Conservation (phyloP, 1,140 invertebrate species). For the Drosophila funebris region DNA sequence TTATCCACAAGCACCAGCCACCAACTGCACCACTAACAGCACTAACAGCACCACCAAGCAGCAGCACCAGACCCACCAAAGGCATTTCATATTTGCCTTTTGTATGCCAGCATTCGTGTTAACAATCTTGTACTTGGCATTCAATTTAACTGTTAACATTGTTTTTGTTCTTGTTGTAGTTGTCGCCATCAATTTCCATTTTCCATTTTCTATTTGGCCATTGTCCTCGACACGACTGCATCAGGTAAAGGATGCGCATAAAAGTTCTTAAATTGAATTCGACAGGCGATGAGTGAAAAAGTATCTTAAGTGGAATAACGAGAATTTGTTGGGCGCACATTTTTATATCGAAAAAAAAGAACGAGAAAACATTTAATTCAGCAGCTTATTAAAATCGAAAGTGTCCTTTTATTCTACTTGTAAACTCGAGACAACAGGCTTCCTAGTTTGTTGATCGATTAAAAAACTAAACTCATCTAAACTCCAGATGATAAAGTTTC, state of each 20-base stretch:
- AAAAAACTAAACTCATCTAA: no score
- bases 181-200: conserved; percentile 57
- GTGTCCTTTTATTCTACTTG: no score
- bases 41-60: background rate
- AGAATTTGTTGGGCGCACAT: no score
- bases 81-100: conserved; percentile 67
- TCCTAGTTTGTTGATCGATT: no score
- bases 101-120: conserved; percentile 45
- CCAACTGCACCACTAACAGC: background rate
- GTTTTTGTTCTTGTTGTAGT: conserved; percentile 19
- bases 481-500: no score
- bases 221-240: conserved; percentile 55
- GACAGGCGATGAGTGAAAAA: conserved; percentile 22
- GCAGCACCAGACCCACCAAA: background rate
- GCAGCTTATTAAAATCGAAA: no score
- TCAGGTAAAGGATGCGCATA: conserved; percentile 68
- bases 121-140: conserved; percentile 68
- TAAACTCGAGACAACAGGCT: no score
- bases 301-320: no score
- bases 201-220: conserved; percentile 22
- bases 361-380: no score
- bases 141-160: conserved; percentile 52
- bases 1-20: no score
- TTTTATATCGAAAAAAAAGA: no score
- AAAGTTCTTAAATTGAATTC: conserved; percentile 71